Percentiles rank a stretch among this genome's conserved stretches.
These are phyloP conservation scores for Hycleus cichorii DNA, from an alignment of 1,140 invertebrate genomes.

Conservation along the genomic window DNA sequence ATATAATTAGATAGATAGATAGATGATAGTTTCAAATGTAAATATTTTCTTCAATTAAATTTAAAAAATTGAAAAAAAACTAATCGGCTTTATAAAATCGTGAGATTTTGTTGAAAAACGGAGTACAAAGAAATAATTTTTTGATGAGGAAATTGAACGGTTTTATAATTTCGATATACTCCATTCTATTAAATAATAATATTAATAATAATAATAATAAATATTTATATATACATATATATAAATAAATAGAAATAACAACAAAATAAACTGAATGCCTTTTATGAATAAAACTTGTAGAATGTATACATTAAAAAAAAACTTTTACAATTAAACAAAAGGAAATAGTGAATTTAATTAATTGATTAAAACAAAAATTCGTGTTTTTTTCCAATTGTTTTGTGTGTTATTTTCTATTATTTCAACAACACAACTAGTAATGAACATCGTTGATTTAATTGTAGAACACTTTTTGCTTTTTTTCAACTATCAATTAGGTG, in stretches of 20 bases:
- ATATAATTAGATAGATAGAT: too few relatives aligned
- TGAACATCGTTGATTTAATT: slow-evolving; percentile 15
- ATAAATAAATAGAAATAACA: slow-evolving; percentile 30
- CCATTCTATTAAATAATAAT: slow-evolving; percentile 16
- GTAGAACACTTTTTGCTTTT: too few relatives aligned
- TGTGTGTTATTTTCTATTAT: too few relatives aligned
- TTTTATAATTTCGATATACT: slow-evolving; percentile 32
- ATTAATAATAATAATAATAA: slow-evolving; percentile 26
- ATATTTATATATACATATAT: slow-evolving; percentile 37
- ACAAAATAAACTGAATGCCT: slow-evolving; percentile 41
- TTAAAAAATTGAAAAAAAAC: background rate
- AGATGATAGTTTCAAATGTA: slow-evolving; percentile 18
- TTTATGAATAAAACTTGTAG: slow-evolving; percentile 40
- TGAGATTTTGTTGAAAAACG: slow-evolving; percentile 8
- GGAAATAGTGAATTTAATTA: slow-evolving; percentile 37
- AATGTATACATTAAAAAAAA: slow-evolving; percentile 33
- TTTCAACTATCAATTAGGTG: too few relatives aligned
- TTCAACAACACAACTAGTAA: slow-evolving; percentile 1
- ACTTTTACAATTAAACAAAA: slow-evolving; percentile 39
- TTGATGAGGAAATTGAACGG: slow-evolving; percentile 8
- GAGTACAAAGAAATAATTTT: slow-evolving; percentile 24
- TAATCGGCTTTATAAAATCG: slow-evolving; percentile 30
- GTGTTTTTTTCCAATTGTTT: too few relatives aligned
- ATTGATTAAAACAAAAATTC: slow-evolving; percentile 18
- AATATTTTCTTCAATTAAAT: background rate